phyloP scores from a whole-genome alignment of 1,140 invertebrate genomes.

The Tetragonula clypearis region DNA sequence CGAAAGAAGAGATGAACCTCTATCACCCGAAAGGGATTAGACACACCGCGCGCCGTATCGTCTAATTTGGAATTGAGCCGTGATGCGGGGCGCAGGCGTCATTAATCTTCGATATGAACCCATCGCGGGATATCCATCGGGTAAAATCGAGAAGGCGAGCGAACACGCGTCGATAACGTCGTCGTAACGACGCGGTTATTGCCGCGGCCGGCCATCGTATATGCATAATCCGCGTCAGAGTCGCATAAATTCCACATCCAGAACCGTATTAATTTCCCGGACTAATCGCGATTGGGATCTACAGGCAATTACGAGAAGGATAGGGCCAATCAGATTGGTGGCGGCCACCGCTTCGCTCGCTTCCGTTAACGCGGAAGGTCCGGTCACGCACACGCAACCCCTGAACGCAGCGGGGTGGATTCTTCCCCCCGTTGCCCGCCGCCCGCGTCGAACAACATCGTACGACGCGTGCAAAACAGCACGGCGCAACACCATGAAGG shows the following conservation, averaged over 20 bases:
- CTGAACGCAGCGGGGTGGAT: not conserved
- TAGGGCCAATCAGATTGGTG: constrained; percentile 75
- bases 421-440: not conserved
- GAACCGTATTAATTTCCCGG: constrained; percentile 77
- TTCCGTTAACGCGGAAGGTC: constrained; percentile 75
- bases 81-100: not conserved
- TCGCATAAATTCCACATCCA: constrained; percentile 74
- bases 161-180: constrained; percentile 25
- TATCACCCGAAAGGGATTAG: not conserved
- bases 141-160: constrained; percentile 19
- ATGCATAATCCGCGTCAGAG: constrained; percentile 62
- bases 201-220: constrained; percentile 46
- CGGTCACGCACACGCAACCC: constrained; percentile 72
- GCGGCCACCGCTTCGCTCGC: constrained; percentile 69
- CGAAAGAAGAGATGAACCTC: not conserved
- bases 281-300: constrained; percentile 79
- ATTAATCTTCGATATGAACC: not conserved
- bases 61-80: not conserved
- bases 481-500: constrained; percentile 24
- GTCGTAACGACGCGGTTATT: constrained; percentile 41
- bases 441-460: not conserved
- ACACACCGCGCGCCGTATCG: not conserved
- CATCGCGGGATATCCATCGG: not conserved
- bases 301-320: constrained; percentile 78
- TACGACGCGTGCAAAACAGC: constrained; percentile 43